These are phyloP conservation scores for human (Homo sapiens) DNA, from an alignment of 2,113 vertebrate genomes.

Conservation along the genomic window GRCh38 chr20:59815001-59815500, in stretches of 20 bases:
- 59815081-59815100: neutral
- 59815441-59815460: no score
- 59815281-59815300: neutral
- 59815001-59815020: fast-evolving
- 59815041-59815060: no score
- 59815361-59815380: no score
- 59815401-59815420: fast-evolving
- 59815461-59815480: no score
- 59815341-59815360: neutral
- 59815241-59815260: fast-evolving
- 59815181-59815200: fast-evolving
- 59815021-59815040: fast-evolving
- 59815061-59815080: neutral
- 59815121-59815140: fast-evolving
- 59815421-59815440: no score
- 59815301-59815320: neutral
- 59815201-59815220: neutral
- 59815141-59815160: neutral
- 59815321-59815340: neutral
- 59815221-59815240: fast-evolving
- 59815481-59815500: no score
- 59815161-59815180: fast-evolving
- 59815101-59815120: neutral
- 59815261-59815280: neutral
- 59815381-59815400: no score